Evolutionary conservation across 23 tunicate genomes (phyloP).

Genomic region (Oikopleura vanhoeffeni): DNA sequence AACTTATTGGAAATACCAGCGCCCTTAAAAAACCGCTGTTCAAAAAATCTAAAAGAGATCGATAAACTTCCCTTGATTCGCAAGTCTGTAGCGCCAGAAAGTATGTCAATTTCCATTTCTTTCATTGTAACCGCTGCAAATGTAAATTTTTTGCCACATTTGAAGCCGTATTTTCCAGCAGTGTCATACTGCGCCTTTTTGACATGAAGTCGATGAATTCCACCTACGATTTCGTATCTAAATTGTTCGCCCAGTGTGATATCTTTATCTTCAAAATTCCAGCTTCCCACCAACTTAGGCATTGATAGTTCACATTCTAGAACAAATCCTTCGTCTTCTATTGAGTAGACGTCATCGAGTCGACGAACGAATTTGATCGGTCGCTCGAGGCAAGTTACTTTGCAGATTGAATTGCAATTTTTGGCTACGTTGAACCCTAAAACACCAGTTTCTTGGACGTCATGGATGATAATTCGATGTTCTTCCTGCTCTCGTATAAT

Average conservation of each 20-base stretch:
- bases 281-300: neutral
- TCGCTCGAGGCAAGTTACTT: neutral
- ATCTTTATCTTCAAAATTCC: neutral
- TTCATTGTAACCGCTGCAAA: slow-evolving; percentile 11
- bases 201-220: neutral
- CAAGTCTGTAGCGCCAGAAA: neutral
- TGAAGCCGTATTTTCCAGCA: slow-evolving; percentile 12
- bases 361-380: slow-evolving; percentile 10
- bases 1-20: too few species aligned
- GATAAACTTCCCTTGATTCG: too few species aligned
- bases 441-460: neutral
- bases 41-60: too few species aligned
- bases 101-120: neutral
- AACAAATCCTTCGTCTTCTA: neutral
- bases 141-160: slow-evolving; percentile 2
- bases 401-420: neutral
- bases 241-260: slow-evolving; percentile 2
- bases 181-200: neutral
- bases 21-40: too few species aligned
- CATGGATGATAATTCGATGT: neutral
- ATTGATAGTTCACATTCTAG: neutral
- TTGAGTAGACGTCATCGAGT: neutral
- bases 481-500: neutral
- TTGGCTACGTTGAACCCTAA: neutral
- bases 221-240: neutral